phyloP scores from a whole-genome alignment of 1,140 invertebrate genomes.

The Lordiphosa mommai region DNA sequence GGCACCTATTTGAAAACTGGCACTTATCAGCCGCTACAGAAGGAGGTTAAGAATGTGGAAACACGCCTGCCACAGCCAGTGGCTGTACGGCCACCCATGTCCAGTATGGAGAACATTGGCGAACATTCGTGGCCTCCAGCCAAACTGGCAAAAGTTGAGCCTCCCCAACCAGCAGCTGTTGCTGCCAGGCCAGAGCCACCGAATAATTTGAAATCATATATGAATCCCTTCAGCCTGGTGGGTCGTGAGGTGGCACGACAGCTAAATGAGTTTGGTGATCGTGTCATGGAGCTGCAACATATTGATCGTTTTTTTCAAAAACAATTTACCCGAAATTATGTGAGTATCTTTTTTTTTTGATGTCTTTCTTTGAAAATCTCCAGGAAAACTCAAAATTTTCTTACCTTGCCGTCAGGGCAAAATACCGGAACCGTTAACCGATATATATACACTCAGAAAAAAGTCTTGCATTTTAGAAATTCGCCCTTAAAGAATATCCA shows the following conservation, averaged over 20 bases:
- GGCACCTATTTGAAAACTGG: conserved; percentile 74
- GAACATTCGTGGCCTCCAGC: background rate
- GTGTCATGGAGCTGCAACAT: conserved; percentile 45
- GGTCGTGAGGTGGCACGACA: conserved; percentile 38
- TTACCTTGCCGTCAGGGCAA: no score
- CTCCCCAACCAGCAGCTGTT: background rate
- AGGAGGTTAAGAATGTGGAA: conserved; percentile 26
- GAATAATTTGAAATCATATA: conserved; percentile 15
- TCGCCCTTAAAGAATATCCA: no score
- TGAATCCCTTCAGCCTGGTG: conserved; percentile 14
- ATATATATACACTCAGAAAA: no score
- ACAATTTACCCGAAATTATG: conserved; percentile 72
- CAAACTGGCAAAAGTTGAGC: background rate
- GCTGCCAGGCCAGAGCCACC: background rate
- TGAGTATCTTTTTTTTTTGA: conserved; percentile 27
- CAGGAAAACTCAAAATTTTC: no score
- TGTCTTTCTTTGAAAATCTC: no score
- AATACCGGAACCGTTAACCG: no score
- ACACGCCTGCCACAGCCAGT: background rate
- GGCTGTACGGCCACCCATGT: background rate
- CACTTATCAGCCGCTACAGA: conserved; percentile 70
- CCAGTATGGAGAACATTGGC: no score
- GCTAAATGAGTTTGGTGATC: conserved; percentile 41
- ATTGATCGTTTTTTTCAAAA: conserved; percentile 67
- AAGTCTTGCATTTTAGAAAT: no score